A percentile compares a stretch with the other conserved stretches of the same genome.
phyloP scores from a whole-genome alignment of 2,888 invertebrate species.

The Andrena trimmerana region DNA sequence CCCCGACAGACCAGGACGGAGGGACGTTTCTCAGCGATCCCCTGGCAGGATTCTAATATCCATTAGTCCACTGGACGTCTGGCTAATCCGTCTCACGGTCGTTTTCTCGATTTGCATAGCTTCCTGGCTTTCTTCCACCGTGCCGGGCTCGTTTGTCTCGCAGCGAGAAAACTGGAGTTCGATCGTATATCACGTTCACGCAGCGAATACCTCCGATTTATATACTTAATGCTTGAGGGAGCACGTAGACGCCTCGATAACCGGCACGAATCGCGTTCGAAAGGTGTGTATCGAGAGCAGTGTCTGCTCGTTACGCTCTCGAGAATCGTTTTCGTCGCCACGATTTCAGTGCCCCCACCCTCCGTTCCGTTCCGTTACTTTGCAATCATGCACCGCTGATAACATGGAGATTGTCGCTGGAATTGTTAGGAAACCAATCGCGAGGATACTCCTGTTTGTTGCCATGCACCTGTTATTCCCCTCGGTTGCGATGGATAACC shows the following conservation, averaged over 20 bases:
- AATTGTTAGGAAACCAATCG: background rate
- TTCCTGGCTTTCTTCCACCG: conserved; percentile 66
- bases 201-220: conserved; percentile 27
- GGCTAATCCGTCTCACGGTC: conserved; percentile 65
- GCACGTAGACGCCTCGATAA: conserved; percentile 64
- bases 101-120: conserved; percentile 71
- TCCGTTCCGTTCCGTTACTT: conserved; percentile 17
- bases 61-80: conserved; percentile 70
- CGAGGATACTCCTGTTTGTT: background rate
- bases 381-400: conserved; percentile 21
- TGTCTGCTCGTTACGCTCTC: conserved; percentile 36
- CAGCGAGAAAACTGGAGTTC: conserved; percentile 61
- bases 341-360: background rate
- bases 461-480: background rate
- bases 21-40: conserved; percentile 51
- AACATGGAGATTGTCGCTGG: background rate
- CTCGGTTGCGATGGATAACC: background rate
- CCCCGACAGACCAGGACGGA: conserved; percentile 1
- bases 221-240: conserved; percentile 49
- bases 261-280: conserved; percentile 57
- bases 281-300: conserved; percentile 27
- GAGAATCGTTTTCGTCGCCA: background rate
- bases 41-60: conserved; percentile 67
- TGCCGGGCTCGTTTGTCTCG: conserved; percentile 55
- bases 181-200: conserved; percentile 63